Base-by-base conservation (phyloP, 2,797 vertebrate species). In the Platalea minor region DNA sequence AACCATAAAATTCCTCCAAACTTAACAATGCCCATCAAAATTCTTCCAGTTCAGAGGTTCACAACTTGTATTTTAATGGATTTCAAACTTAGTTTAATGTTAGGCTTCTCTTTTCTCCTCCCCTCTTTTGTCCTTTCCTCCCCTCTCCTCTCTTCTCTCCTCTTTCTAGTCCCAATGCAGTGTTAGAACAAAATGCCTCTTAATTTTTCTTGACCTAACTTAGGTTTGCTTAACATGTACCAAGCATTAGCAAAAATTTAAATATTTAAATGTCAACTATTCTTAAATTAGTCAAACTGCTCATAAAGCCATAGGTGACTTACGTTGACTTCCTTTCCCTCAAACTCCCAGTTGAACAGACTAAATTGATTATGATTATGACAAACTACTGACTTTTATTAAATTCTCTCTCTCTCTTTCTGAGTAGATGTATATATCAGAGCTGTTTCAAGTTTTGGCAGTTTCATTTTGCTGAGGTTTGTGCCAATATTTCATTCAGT, bases 71-170 rank as follows among this genome's bases (percentile, higher is more conserved):
- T 91, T 94, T 83, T 82, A 80, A 90, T 68, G 85, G 26, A 88
- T 96, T 89, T 96, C 51, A 86, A 83, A 78, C 64, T 91, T 69
- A 94, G 67, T 86, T 96, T 95, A 74, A 89, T 72, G 64, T 78
- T 91, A 87, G 9, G 41, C 5, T 91, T 89, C 79, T 91, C 82
- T 59, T 29, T 67, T 74, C 43, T 86, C 65, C 48, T 70, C 11
- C 31, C 20, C 13, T 70, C 11, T 74, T 13, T 26, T 67, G 54
- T 63, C 45, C 16, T 83, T 35, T 61, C 53, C 43, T 60, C 4
- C 50, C 16, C 25, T 33, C 12, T 45, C 8, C 20, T 70, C 17
- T 37, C 14, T 17, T 14, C 7, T 70, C 9, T 67, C 14, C 17
- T 46, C 5, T 70, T 76, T 60, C 82, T 86, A 6, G 81, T 91